Evolutionary conservation across 2,113 vertebrate species (phyloP), one percentile per base, ranked within the genome.

Genomic region (Poeciliopsis occidentalis): DNA sequence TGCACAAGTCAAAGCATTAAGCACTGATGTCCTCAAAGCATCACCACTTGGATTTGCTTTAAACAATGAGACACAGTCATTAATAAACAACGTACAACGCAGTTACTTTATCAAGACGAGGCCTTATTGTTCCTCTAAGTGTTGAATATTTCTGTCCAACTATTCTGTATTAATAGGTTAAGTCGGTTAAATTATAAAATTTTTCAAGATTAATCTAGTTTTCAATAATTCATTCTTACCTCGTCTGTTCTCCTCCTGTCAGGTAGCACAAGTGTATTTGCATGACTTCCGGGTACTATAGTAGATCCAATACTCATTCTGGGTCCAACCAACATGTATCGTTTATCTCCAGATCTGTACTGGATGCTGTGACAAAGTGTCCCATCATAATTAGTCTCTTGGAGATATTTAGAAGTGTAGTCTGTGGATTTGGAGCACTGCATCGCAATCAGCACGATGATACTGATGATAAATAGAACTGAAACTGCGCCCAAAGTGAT

Each of bases 331-430:
- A 93, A 71, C 92, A 91, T 92, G 85, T 90, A 93, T 0, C 90
- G 86, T 72, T 87, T 93, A 47, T 91, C 90, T 41, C 90, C 92
- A 1, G 92, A 91, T 86, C 88, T 88, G 85, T 93, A 94, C 82
- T 94, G 92, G 73, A 93, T 92, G 86, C 92, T 93, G 90, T 93
- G 89, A 75, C 91, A 93, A 68, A 92, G 79, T 60, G 91, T 91
- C n/a, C 91, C 89, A n/a, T 90, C 88, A 31, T 87, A 89, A 69
- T 91, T 79, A 12, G 76, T 24, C 39, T 79, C 77, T 54, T 34
- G 77, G 2, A 79, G 64, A 68, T 79, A 79, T 79, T 92, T 91
- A 30, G 89, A 87, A 10, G 89, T 85, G 80, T 76, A 90, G 69
- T 92, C 87, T 69, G 82, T 65, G 47, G 75, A 47, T 30, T 71